Percentiles rank a stretch among this genome's conserved stretches.
These are phyloP conservation scores for Galerucella nymphaeae DNA, from an alignment of 2,888 invertebrate genomes.

Conservation along the genomic window DNA sequence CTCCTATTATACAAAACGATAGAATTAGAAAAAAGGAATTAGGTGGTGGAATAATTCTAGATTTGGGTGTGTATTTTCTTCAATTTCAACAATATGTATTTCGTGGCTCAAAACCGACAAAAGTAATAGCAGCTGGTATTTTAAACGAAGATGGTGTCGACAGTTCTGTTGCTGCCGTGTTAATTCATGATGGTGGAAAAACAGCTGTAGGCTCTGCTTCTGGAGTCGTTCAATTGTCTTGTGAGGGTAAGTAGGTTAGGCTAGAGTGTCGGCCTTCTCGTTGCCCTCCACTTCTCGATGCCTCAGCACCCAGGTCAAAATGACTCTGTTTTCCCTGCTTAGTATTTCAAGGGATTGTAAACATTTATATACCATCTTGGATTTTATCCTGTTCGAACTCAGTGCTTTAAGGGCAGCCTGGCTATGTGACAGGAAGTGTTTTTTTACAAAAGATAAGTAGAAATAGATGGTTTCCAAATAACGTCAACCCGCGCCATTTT, in stretches of 20 bases:
- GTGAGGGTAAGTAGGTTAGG: slow-evolving; percentile 67
- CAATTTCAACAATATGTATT: slow-evolving; percentile 80
- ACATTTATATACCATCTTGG: too few relatives aligned
- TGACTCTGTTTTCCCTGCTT: too few relatives aligned
- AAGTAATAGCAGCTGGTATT: slow-evolving; percentile 75
- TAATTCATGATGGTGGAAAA: slow-evolving; percentile 73
- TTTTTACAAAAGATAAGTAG: too few relatives aligned
- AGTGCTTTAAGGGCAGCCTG: too few relatives aligned
- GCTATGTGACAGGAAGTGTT: too few relatives aligned
- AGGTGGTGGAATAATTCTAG: slow-evolving; percentile 83
- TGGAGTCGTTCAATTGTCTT: slow-evolving; percentile 69
- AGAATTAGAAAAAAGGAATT: slow-evolving; percentile 60
- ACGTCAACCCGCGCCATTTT: too few relatives aligned
- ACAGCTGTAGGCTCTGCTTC: slow-evolving; percentile 74
- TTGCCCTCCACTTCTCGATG: too few relatives aligned
- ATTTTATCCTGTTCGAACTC: too few relatives aligned
- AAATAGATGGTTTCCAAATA: too few relatives aligned
- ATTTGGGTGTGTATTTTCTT: slow-evolving; percentile 81
- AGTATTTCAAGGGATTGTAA: too few relatives aligned
- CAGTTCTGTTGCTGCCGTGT: slow-evolving; percentile 72
- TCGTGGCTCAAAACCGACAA: slow-evolving; percentile 73
- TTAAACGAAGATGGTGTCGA: slow-evolving; percentile 81
- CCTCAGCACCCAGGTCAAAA: too few relatives aligned
- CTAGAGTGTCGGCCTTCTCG: too few relatives aligned
- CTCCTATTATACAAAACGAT: slow-evolving; percentile 14